Conservation (phyloP, 2,797 vertebrate genomes). For the Argya squamiceps region DNA sequence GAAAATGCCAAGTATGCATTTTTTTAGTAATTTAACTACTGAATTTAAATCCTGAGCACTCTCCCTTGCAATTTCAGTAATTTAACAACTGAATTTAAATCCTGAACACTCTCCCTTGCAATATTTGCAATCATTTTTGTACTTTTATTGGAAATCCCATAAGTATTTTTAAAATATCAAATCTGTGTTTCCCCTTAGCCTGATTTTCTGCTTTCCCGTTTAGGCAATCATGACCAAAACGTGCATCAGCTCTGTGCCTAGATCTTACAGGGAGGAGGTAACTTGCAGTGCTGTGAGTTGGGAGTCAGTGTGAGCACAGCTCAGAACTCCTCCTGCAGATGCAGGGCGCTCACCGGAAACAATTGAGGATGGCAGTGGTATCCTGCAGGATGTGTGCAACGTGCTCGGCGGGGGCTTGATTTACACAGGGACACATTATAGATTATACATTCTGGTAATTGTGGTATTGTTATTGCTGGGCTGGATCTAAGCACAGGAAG, state of each 20-base stretch:
- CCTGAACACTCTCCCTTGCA: background rate
- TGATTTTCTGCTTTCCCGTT: background rate
- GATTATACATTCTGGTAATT: constrained; percentile 58
- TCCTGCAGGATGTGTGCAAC: constrained; percentile 73
- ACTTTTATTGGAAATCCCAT: background rate
- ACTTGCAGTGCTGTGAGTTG: background rate
- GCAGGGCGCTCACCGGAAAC: constrained; percentile 60
- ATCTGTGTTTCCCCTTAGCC: background rate
- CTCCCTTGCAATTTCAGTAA: background rate
- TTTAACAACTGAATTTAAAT: background rate
- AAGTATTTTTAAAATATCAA: background rate
- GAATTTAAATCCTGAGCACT: background rate
- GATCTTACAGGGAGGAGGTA: background rate
- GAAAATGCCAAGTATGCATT: background rate
- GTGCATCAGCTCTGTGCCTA: background rate
- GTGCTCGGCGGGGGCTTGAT: constrained; percentile 10
- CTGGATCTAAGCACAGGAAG: constrained; percentile 64
- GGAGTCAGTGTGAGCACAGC: background rate
- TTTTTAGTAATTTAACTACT: background rate
- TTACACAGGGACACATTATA: constrained; percentile 41
- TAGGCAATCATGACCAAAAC: background rate
- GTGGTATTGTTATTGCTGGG: constrained; percentile 61
- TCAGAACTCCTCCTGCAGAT: constrained; percentile 27
- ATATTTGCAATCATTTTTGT: background rate
- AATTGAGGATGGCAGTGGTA: constrained; percentile 66